Conservation (phyloP, 2,797 vertebrate species). For the Threskiornis aethiopicus region DNA sequence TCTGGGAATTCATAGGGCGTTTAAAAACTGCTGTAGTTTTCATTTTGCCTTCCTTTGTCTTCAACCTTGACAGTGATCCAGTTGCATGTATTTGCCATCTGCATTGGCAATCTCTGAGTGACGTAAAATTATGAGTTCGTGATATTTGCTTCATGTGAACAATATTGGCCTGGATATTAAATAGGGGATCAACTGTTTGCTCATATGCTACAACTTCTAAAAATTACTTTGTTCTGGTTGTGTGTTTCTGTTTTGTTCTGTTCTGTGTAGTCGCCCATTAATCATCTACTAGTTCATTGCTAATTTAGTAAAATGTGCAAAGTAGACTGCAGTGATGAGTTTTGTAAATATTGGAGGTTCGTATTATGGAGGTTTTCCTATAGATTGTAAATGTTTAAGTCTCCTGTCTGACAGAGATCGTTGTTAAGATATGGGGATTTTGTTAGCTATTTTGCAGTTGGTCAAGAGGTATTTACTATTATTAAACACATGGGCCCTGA, state of each 20-base stretch:
- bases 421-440: neutral
- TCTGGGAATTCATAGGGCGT: conserved; percentile 10
- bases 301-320: neutral
- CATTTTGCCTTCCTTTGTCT: conserved; percentile 48
- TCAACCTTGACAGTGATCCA: conserved; percentile 14
- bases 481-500: neutral
- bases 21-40: conserved; percentile 23
- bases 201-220: neutral
- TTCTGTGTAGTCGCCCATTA: neutral
- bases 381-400: neutral
- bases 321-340: neutral
- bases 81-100: conserved; percentile 31
- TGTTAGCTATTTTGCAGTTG: neutral
- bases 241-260: neutral
- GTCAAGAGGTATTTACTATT: neutral
- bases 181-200: neutral
- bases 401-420: neutral
- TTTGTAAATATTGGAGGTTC: neutral
- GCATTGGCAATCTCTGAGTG: neutral
- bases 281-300: neutral
- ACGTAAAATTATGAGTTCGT: neutral
- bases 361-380: neutral
- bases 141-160: neutral
- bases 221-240: neutral
- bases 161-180: neutral